Evolutionary conservation across 2,113 vertebrate genomes (phyloP).

Genomic region (Apodemus speciosus): DNA sequence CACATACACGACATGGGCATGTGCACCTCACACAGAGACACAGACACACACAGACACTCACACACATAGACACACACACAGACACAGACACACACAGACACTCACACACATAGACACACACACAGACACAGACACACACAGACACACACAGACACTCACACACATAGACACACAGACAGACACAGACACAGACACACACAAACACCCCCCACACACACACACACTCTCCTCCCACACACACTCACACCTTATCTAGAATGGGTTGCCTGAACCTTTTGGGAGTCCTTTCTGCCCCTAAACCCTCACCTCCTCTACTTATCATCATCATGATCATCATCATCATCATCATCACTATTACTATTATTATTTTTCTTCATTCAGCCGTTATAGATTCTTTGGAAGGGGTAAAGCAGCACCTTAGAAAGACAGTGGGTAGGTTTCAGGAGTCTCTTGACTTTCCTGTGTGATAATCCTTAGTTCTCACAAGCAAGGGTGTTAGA

Average conservation of each 20-base stretch:
- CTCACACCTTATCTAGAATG: neutral
- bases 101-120: neutral
- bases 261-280: neutral
- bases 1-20: neutral
- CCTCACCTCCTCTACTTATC: neutral
- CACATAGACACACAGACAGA: neutral
- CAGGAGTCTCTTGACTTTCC: neutral
- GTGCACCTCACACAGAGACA: too few relatives aligned
- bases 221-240: neutral
- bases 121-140: neutral
- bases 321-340: too few relatives aligned
- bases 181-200: neutral
- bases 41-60: too few relatives aligned
- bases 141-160: neutral
- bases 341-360: neutral
- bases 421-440: neutral
- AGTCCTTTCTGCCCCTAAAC: neutral
- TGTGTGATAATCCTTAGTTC: neutral
- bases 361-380: neutral
- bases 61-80: neutral
- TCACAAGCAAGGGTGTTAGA: neutral
- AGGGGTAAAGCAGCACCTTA: neutral
- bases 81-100: neutral
- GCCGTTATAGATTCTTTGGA: neutral
- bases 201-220: too few relatives aligned